Percentiles rank a stretch among this genome's conserved stretches.
These are phyloP conservation scores for Timema cristinae DNA, from an alignment of 2,888 invertebrate species.

Conservation along the genomic window DNA sequence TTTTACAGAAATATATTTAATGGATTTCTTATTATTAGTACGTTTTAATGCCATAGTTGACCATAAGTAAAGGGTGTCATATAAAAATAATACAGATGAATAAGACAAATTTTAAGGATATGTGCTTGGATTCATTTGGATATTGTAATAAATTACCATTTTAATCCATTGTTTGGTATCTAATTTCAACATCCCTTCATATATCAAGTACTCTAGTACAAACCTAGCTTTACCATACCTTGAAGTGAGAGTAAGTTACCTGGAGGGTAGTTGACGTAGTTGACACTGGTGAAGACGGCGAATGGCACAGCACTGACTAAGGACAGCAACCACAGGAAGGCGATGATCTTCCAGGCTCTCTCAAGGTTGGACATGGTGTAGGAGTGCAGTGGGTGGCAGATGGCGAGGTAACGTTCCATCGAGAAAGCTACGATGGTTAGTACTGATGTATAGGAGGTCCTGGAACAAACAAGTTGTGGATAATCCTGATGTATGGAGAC, in stretches of 20 bases:
- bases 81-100: too few species aligned
- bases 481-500: too few species aligned
- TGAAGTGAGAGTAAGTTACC: slow-evolving; percentile 43
- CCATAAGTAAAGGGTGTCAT: too few species aligned
- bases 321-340: slow-evolving; percentile 71
- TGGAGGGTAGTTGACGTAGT: slow-evolving; percentile 69
- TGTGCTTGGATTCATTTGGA: not conserved
- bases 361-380: slow-evolving; percentile 80
- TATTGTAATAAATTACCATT: not conserved
- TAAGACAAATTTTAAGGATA: too few species aligned
- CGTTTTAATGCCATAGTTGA: too few species aligned
- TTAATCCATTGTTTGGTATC: not conserved
- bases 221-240: too few species aligned
- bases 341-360: slow-evolving; percentile 74
- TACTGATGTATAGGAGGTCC: slow-evolving; percentile 86
- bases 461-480: slow-evolving; percentile 43
- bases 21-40: too few species aligned
- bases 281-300: slow-evolving; percentile 67
- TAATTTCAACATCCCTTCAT: not conserved
- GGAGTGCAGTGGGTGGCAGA: slow-evolving; percentile 81
- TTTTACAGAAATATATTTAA: too few species aligned
- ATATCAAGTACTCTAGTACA: too few species aligned
- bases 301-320: slow-evolving; percentile 73
- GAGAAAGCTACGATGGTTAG: slow-evolving; percentile 90
- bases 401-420: slow-evolving; percentile 84